A percentile compares a stretch with the other conserved stretches of the same genome.
Conservation (phyloP, 1,140 invertebrate genomes). For the Lordiphosa clarofinis region DNA sequence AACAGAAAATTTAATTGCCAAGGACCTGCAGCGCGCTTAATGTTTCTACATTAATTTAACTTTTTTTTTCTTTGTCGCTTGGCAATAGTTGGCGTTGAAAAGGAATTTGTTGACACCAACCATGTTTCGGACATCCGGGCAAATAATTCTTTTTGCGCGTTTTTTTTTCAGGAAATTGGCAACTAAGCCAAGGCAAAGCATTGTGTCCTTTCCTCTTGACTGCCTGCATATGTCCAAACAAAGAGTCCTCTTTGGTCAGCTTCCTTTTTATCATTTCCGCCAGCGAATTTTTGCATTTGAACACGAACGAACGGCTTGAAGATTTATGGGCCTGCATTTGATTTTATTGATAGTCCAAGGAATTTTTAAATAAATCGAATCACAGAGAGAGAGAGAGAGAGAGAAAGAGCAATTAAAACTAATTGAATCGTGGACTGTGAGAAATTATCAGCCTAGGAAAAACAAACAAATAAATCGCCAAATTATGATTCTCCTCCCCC, state of each 20-base stretch:
- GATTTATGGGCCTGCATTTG: slow-evolving; percentile 68
- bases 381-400: too few relatives aligned
- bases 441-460: slow-evolving; percentile 64
- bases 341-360: slow-evolving; percentile 64
- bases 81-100: slow-evolving; percentile 52
- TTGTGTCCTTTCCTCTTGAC: slow-evolving; percentile 69
- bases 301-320: slow-evolving; percentile 54
- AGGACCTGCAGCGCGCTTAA: slow-evolving; percentile 35
- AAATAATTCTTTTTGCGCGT: slow-evolving; percentile 66
- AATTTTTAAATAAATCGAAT: slow-evolving; percentile 64
- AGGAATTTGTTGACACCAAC: slow-evolving; percentile 76
- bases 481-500: slow-evolving; percentile 64
- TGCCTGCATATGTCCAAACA: slow-evolving; percentile 73
- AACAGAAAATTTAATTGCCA: slow-evolving; percentile 70
- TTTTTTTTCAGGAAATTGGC: slow-evolving; percentile 59
- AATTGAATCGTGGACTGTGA: slow-evolving; percentile 56
- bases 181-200: slow-evolving; percentile 60
- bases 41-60: slow-evolving; percentile 58
- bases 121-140: slow-evolving; percentile 78
- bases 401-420: slow-evolving; percentile 76
- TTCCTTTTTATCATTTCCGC: slow-evolving; percentile 48
- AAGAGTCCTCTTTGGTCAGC: slow-evolving; percentile 35
- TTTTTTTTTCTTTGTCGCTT: slow-evolving; percentile 37
- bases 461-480: slow-evolving; percentile 76
- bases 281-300: slow-evolving; percentile 17